phyloP scores from a whole-genome alignment of 2,113 vertebrate species.

The Cyanoderma ruficeps region DNA sequence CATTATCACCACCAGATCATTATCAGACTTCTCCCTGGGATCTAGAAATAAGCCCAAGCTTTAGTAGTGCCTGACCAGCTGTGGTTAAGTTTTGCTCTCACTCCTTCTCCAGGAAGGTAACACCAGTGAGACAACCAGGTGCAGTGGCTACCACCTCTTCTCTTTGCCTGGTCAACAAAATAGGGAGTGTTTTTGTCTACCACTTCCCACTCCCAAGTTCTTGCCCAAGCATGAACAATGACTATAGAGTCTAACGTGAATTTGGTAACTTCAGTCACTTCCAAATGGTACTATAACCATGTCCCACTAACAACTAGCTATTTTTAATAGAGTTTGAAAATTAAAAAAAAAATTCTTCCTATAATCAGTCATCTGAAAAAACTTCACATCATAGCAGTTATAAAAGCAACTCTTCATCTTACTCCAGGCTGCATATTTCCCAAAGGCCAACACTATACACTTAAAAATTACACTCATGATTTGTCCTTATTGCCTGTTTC shows the following conservation, averaged over 20 bases:
- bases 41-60: not conserved
- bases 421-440: not conserved
- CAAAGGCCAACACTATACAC: not conserved
- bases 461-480: not conserved
- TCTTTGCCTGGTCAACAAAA: not conserved
- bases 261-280: not conserved
- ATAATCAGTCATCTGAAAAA: not conserved
- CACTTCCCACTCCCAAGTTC: not conserved
- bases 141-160: not conserved
- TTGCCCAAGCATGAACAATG: not conserved
- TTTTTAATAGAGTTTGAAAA: not conserved
- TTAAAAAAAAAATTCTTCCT: not conserved
- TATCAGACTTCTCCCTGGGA: not conserved
- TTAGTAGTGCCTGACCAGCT: not conserved
- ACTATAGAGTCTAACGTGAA: not conserved
- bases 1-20: not conserved
- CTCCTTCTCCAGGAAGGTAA: not conserved
- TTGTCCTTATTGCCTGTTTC: not conserved
- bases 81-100: not conserved
- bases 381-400: not conserved
- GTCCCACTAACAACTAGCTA: not conserved
- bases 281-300: not conserved
- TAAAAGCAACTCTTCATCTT: not conserved
- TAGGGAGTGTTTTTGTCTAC: not conserved
- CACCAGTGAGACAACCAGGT: rapidly evolving